Base-by-base conservation (phyloP, 2,797 vertebrate genomes). In the Hyperoplus lanceolatus region DNA sequence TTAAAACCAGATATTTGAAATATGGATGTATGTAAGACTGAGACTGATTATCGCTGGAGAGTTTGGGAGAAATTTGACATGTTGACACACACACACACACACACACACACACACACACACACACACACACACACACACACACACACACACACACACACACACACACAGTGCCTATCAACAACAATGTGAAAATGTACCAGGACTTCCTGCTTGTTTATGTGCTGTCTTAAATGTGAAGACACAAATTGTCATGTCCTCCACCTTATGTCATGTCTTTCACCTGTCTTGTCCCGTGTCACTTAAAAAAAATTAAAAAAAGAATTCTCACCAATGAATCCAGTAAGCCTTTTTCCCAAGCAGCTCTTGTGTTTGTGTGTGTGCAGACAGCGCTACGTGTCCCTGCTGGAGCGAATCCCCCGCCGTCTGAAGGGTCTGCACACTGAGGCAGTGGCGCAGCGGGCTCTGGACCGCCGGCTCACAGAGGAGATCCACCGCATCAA, bases 401-500 rank as follows among this genome's bases (percentile, higher is more conserved):
- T 98, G 80, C 88, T 99, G 62, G 95, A 96, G 82, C 90, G 92
- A 29, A 93, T 97, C 70, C 96, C 96, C 9, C 89, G 69, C 11
- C 94, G 95, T 62, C 93, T 98, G 81, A 96, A 93, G 74, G 93
- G 94, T 36, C 92, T 99, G 60, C 96, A 97, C 83, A 94, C 95
- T 11, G 96, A 97, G 81, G 86, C 93, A 46, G 92, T 97, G 87
- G 95, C 95, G 4, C 96, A 97, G 90, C 90, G 75, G 39, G 65
- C 96, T 56, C 84, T 97, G 79, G 94, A 97, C 90, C 95, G 93
- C 29, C 94, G 92, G n/a, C 95, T 97, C 78, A 95, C 92, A 5
- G 94, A 97, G 79, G 96, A 98, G 76, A 90, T 98, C 58, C 83
- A 94, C 65, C 89, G 70, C 84, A 97, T 97, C 88, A 96, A 96